Evolutionary conservation across 2,888 invertebrate genomes (phyloP).

Genomic region (Acanthosoma haemorrhoidale): DNA sequence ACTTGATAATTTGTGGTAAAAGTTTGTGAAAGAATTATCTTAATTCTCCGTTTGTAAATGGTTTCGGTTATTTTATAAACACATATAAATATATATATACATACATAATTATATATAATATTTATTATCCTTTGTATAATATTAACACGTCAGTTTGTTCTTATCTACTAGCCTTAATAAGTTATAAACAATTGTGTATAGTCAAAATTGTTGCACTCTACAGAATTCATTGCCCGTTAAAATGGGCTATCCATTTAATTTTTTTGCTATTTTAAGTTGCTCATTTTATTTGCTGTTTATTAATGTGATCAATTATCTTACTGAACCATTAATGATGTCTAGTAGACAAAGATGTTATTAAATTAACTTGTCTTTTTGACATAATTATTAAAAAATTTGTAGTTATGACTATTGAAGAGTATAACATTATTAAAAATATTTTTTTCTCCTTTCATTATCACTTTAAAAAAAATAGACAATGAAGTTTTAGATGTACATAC

Average conservation of each 20-base stretch:
- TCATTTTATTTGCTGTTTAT: background rate
- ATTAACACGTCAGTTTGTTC: conserved; percentile 20
- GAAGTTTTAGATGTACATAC: conserved; percentile 23
- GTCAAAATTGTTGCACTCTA: conserved; percentile 2
- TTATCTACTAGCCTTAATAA: background rate
- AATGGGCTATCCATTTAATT: conserved; percentile 7
- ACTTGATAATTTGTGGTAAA: background rate
- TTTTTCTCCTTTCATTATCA: background rate
- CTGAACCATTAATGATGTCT: background rate
- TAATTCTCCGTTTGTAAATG: conserved; percentile 27
- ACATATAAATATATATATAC: background rate
- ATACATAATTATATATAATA: conserved; percentile 10
- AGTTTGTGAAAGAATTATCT: conserved; percentile 21
- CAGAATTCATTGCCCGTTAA: background rate
- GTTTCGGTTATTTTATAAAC: conserved; percentile 28
- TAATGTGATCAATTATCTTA: conserved; percentile 7
- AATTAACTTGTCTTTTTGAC: conserved; percentile 3
- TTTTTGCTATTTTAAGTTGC: conserved; percentile 13
- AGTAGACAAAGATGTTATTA: background rate
- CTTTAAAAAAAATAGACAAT: background rate
- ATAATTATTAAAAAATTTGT: background rate
- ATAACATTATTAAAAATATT: background rate
- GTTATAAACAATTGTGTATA: conserved; percentile 2
- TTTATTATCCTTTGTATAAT: conserved; percentile 28
- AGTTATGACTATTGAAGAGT: background rate